Evolutionary conservation across 2,113 vertebrate species (phyloP).

Genomic region (Heptranchias perlo): DNA sequence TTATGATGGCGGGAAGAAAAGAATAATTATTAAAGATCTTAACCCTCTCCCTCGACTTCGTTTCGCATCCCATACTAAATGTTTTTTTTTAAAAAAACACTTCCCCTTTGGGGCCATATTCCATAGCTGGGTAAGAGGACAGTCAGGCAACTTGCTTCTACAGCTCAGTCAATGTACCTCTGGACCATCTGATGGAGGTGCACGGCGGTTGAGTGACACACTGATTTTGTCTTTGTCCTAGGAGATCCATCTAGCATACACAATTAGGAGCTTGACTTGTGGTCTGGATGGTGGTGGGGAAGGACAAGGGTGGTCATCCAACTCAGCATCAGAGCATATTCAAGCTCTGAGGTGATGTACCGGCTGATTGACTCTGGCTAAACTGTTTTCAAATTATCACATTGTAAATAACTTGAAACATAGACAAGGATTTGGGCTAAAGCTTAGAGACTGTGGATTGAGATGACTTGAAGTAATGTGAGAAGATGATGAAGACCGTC

Average conservation of each 20-base stretch:
- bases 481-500: neutral
- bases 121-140: neutral
- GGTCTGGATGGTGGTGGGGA: neutral
- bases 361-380: neutral
- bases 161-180: neutral
- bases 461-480: neutral
- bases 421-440: neutral
- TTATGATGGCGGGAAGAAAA: neutral
- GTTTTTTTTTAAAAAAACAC: neutral
- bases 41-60: neutral
- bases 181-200: neutral
- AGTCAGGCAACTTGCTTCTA: neutral
- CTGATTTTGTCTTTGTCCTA: neutral
- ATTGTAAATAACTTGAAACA: neutral
- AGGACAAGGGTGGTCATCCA: neutral
- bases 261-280: neutral
- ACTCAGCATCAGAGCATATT: neutral
- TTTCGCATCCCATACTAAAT: neutral
- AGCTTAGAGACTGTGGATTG: neutral
- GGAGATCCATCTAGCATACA: neutral
- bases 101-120: neutral
- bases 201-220: neutral
- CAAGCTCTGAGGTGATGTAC: neutral
- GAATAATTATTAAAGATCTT: neutral
- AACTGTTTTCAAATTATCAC: neutral